phyloP scores from a whole-genome alignment of 1,140 invertebrate species.

The Tetramorium alpestre region DNA sequence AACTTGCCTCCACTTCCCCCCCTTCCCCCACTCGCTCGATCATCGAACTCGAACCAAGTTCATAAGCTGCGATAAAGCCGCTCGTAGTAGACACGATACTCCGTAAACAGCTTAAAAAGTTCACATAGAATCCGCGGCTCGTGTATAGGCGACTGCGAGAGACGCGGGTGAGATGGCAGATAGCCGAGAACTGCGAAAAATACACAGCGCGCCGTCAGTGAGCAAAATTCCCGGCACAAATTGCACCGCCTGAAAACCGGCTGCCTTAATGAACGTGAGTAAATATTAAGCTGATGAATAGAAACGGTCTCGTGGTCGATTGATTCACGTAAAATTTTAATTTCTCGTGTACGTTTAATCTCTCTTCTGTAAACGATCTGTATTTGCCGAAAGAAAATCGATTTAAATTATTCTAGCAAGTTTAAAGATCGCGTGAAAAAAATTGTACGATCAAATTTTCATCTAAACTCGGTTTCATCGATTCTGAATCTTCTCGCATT shows the following conservation, averaged over 20 bases:
- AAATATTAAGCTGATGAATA: conserved; percentile 41
- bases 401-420: background rate
- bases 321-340: conserved; percentile 30
- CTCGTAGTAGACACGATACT: conserved; percentile 51
- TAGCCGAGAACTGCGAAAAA: conserved; percentile 22
- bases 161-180: conserved; percentile 14
- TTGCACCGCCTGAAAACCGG: conserved; percentile 30
- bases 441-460: background rate
- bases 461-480: background rate
- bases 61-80: conserved; percentile 59
- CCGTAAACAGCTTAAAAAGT: conserved; percentile 65
- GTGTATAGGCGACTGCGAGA: background rate
- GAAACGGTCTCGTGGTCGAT: conserved; percentile 6
- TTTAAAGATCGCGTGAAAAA: background rate
- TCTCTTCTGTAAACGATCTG: background rate
- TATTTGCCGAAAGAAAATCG: background rate
- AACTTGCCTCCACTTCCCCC: conserved; percentile 19
- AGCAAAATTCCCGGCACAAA: background rate
- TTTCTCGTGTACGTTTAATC: conserved; percentile 4
- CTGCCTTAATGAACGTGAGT: conserved; percentile 42
- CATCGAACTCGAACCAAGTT: conserved; percentile 55
- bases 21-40: background rate
- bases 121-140: conserved; percentile 17
- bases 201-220: background rate
- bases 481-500: background rate